A percentile compares a stretch with the other conserved stretches of the same genome.
Evolutionary conservation across 2,888 invertebrate genomes (phyloP).

Genomic region (Drosophila neotestacea): DNA sequence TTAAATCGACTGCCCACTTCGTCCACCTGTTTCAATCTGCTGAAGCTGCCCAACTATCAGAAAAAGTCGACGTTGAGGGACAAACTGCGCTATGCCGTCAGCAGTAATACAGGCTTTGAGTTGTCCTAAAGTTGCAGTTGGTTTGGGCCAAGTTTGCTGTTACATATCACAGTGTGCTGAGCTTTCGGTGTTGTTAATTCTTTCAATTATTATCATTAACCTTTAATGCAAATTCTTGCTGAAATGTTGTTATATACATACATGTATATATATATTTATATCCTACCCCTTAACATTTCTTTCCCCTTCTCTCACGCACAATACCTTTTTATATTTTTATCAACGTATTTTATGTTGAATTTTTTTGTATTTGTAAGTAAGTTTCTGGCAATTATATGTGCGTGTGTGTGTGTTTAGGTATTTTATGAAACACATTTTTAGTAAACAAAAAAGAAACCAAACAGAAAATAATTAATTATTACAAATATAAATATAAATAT

Average conservation of each 20-base stretch:
- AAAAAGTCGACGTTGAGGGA: slow-evolving; percentile 97
- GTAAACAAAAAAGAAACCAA: slow-evolving; percentile 3
- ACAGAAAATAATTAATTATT: slow-evolving; percentile 32
- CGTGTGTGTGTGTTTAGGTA: slow-evolving; percentile 23
- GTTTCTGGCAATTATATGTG: slow-evolving; percentile 37
- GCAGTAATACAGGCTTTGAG: slow-evolving; percentile 99
- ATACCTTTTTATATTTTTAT: slow-evolving; percentile 42
- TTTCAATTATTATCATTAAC: slow-evolving; percentile 13
- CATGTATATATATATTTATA: slow-evolving; percentile 15
- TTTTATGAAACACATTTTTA: slow-evolving; percentile 42
- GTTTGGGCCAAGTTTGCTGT: slow-evolving; percentile 6
- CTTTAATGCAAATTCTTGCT: slow-evolving; percentile 21
- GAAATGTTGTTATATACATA: slow-evolving; percentile 51
- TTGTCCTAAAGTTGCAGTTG: slow-evolving; percentile 89
- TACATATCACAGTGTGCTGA: slow-evolving; percentile 50
- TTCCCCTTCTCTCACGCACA: neutral
- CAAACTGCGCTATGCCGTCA: slow-evolving; percentile 98
- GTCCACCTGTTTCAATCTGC: slow-evolving; percentile 99
- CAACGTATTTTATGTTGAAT: slow-evolving; percentile 51
- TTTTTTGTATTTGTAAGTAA: slow-evolving; percentile 44
- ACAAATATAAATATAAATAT: slow-evolving; percentile 51
- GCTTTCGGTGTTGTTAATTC: slow-evolving; percentile 52
- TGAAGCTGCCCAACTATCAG: slow-evolving; percentile 99
- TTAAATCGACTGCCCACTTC: slow-evolving; percentile 98
- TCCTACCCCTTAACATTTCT: neutral